Evolutionary conservation across 2,888 invertebrate species (phyloP).

Genomic region (Sericinus montela): DNA sequence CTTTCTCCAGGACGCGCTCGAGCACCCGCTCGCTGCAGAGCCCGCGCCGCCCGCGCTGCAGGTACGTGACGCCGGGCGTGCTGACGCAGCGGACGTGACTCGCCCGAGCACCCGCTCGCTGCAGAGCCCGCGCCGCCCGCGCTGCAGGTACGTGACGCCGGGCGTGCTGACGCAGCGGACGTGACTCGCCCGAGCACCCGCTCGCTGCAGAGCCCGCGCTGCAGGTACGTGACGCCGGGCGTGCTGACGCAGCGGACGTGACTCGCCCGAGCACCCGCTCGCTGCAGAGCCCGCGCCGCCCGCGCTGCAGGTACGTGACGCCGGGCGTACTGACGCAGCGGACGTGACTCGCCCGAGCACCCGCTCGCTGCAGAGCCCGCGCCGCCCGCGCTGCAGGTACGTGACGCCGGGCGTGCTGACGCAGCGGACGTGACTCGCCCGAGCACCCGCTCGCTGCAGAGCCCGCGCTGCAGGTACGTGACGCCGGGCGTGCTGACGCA

Average conservation of each 20-base stretch:
- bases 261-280: constrained; percentile 66
- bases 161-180: not conserved
- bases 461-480: too few relatives aligned
- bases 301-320: not conserved
- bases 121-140: not conserved
- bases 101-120: constrained; percentile 35
- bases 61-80: constrained; percentile 83
- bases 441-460: too few relatives aligned
- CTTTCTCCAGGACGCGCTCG: constrained; percentile 80
- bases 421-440: too few relatives aligned
- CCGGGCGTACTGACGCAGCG: not conserved
- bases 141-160: not conserved
- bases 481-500: too few relatives aligned
- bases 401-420: too few relatives aligned
- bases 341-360: not conserved
- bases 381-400: too few relatives aligned
- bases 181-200: not conserved
- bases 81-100: constrained; percentile 86
- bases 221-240: constrained; percentile 83
- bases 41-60: constrained; percentile 32
- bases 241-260: constrained; percentile 87
- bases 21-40: constrained; percentile 37
- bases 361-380: too few relatives aligned
- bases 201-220: not conserved
- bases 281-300: not conserved